These are phyloP conservation scores for Lottia gigantea DNA, from an alignment of 2,888 invertebrate genomes.

Conservation along the genomic window DNA sequence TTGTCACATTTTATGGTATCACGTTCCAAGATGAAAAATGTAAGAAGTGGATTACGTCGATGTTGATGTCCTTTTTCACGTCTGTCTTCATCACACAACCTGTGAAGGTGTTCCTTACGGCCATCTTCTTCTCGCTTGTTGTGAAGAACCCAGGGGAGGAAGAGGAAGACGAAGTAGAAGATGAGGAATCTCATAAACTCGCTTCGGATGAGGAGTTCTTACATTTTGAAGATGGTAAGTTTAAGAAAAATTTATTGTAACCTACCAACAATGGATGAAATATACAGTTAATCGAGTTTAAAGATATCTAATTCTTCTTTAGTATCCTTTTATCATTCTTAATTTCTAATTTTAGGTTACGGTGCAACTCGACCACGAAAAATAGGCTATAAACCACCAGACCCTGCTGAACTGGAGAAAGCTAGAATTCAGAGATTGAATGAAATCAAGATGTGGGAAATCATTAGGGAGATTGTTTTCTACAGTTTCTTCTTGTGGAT, in stretches of 20 bases:
- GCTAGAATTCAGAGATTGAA: slow-evolving; percentile 66
- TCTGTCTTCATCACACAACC: slow-evolving; percentile 71
- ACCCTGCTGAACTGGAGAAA: slow-evolving; percentile 61
- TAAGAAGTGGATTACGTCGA: slow-evolving; percentile 70
- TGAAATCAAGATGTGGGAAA: slow-evolving; percentile 69
- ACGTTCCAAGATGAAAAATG: slow-evolving; percentile 69
- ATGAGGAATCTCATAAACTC: slow-evolving; percentile 64
- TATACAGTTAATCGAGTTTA: no score
- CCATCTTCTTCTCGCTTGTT: slow-evolving; percentile 64
- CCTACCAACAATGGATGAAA: no score
- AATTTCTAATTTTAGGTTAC: slow-evolving; percentile 34
- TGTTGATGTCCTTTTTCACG: slow-evolving; percentile 69
- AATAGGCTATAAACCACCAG: slow-evolving; percentile 65
- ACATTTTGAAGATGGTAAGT: slow-evolving; percentile 42
- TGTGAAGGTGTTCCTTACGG: slow-evolving; percentile 68
- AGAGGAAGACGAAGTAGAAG: slow-evolving; percentile 60
- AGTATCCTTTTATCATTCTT: no score
- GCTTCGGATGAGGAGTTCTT: slow-evolving; percentile 64
- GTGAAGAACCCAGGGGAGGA: slow-evolving; percentile 62
- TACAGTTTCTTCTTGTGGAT: slow-evolving; percentile 70
- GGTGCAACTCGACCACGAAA: slow-evolving; percentile 49
- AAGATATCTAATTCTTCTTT: no score
- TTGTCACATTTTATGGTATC: slow-evolving; percentile 70
- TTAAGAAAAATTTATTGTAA: no score
- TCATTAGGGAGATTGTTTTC: slow-evolving; percentile 68